Base-by-base conservation (phyloP, 2,113 vertebrate genomes). In the Gnathonemus echidnorhynchus region DNA sequence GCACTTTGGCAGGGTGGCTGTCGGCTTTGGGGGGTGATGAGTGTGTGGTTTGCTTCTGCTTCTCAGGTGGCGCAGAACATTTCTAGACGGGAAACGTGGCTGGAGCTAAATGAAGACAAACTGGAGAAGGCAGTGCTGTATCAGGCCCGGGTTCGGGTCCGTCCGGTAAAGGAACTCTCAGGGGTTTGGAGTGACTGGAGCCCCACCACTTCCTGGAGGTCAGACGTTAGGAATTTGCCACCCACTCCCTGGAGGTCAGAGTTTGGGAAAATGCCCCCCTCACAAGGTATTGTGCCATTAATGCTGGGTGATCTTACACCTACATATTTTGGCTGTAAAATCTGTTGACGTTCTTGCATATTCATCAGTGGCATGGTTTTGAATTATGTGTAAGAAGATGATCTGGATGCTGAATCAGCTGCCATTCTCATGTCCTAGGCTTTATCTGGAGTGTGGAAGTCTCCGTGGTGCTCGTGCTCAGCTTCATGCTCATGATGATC, bases 181-280 rank as follows among this genome's bases (percentile, higher is more conserved):
- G 11, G 17, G 88, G 89, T 10, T 4, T 96, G 95, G 95, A 96
- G 96, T 45, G 35, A 94, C 90, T 96, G 96, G 96, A 95, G 96
- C 90, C 93, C 93, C 2, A 50, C 88, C 0, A 77, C 90, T 1
- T 90, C 92, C 89, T 96, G 94, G 94, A 48, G 1, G 5, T 91
- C 35, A 35, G 89, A 84, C 35, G 1, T 49, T 0, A 58, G 89
- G 2, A 6, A 10, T 15, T 24, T 17, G 2, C 13, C 3, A 42
- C 39, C 39, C 0, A 70, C 90, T 2, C 90, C 92, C 89, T 96
- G 94, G 94, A 48, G 1, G 5, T 92, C 27, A 31, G 89, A 84
- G 42, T 1, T 49, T 1, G 66, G 89, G 2, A 6, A 8, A 7
- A 21, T 13, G 0, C 31, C 19, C 42, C 0, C n/a, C 27, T 0